Base-by-base conservation (phyloP, 2,797 vertebrate species). In the Ataeniobius toweri region DNA sequence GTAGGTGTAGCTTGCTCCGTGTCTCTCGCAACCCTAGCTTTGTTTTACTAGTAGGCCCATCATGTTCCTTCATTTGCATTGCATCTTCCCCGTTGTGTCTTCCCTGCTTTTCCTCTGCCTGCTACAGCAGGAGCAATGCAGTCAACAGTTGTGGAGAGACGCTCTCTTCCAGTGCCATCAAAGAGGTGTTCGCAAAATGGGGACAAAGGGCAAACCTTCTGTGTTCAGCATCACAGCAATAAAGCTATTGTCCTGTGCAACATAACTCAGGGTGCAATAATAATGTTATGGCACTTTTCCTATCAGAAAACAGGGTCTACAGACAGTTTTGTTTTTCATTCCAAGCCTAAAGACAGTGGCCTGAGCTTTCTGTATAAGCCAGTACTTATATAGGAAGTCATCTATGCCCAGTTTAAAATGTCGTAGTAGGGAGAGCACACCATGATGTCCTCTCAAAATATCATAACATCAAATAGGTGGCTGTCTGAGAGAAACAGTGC, bases 271-370 rank as follows among this genome's bases (percentile, higher is more conserved):
- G 5, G 44, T 48, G 41, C 24, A 69, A n/a, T 69, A 26, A 69
- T 69, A 69, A 69, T 69, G 41, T 48, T 69, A 48, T 46, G 39
- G 67, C 67, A 69, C 44, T 46, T 69, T 8, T n/a, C 12, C 24
- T 46, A 26, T 41, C 41, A 69, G 41, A 48, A 16, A n/a, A 26
- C 4, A 46, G 5, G 24, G 67, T 69, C 2, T 6, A 24, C 46
- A 6, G 41, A 16, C 39, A 69, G 24, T n/a, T 46, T 69, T 48
- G 26, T 69, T 48, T 69, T 46, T 69, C 41, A 69, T 48, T 69
- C 67, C 67, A 26, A 26, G 22, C 67, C 41, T n/a, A 4, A 44
- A 26, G 41, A 26, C 3, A 24, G 5, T 7, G 67, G 26, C 6
- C 24, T 69, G 24, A 46, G 12, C 26, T 12, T 24, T 69, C 36